Evolutionary conservation across 2,113 vertebrate genomes (phyloP), one percentile per base, ranked within the genome.

Genomic region (Anoura caudifer): DNA sequence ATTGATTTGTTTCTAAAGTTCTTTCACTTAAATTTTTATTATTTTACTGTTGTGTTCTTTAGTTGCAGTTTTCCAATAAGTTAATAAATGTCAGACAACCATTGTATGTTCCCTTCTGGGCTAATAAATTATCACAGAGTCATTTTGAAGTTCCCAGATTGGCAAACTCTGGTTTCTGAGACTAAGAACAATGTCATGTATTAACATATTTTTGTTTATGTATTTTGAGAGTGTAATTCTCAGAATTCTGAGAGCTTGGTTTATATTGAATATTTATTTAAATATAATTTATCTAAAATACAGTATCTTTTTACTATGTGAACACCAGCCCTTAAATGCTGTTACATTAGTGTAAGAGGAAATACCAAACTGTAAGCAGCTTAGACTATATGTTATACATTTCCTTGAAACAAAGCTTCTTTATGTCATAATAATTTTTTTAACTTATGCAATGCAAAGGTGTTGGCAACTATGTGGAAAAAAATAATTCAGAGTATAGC

Each of bases 271-370:
- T 85, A 38, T 59, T 96, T 91, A 67, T 79, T 92, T 92, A 67
- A n/a, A n/a, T 96, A 8, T 93, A 88, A 92, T 86, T 93, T 91
- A 52, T 86, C 38, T 96, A 38, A 59, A 63, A 52, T 91, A 67
- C 9, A 72, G 15, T 93, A 82, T 90, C 85, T 5, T 91, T 96
- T 90, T 76, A 85, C 28, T 85, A 28, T 28, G 43, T 86, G 22
- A 93, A 69, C 19, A 36, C 36, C 93, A 45, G 22, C 79, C 69
- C 36, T 94, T 33, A 85, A 79, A 15, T 63, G 13, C 36, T 95
- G 9, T 63, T 85, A 85, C 92, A 12, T 63, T 85, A 88, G 47
- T 41, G 28, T 85, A 80, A 87, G 63, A 56, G 41, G 85, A 87
- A 87, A 84, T 94, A 81, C 47, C n/a, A 79, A 88, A 52, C 43